phyloP scores from a whole-genome alignment of 2,888 invertebrate species.

The Agriopis leucophaearia region DNA sequence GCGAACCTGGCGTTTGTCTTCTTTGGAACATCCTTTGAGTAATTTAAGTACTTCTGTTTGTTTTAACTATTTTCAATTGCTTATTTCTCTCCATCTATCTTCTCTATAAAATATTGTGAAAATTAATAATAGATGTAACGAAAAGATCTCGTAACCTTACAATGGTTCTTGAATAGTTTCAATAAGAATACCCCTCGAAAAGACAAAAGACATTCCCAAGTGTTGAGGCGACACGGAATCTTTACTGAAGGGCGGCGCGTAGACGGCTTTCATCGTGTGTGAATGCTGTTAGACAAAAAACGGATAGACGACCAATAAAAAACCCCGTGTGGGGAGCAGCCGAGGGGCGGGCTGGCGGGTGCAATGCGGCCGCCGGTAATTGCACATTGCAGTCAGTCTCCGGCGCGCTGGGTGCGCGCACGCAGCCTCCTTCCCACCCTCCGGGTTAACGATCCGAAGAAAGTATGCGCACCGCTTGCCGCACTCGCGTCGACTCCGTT shows the following conservation, averaged over 20 bases:
- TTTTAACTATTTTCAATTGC: neutral
- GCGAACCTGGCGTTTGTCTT: slow-evolving; percentile 72
- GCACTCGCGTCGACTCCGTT: slow-evolving; percentile 51
- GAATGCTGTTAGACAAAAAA: slow-evolving; percentile 81
- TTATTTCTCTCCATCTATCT: neutral
- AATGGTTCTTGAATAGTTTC: neutral
- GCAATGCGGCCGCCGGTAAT: slow-evolving; percentile 71
- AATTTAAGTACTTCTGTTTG: slow-evolving; percentile 33
- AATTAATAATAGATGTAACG: slow-evolving; percentile 41
- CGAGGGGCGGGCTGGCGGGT: slow-evolving; percentile 82
- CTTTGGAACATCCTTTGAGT: slow-evolving; percentile 45
- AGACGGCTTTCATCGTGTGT: slow-evolving; percentile 81
- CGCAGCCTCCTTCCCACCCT: slow-evolving; percentile 71
- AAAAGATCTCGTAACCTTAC: neutral
- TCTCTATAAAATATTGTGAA: slow-evolving; percentile 8
- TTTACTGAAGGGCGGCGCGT: slow-evolving; percentile 75
- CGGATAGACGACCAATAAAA: slow-evolving; percentile 82
- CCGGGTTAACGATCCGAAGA: slow-evolving; percentile 56
- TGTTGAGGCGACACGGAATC: slow-evolving; percentile 77
- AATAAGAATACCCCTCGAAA: slow-evolving; percentile 43
- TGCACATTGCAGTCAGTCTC: slow-evolving; percentile 79
- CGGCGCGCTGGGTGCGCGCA: slow-evolving; percentile 81
- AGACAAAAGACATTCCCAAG: slow-evolving; percentile 78
- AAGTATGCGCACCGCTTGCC: slow-evolving; percentile 61
- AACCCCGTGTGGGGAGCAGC: slow-evolving; percentile 80